Conservation (phyloP, 1,140 invertebrate genomes). For the Tribolium madens region DNA sequence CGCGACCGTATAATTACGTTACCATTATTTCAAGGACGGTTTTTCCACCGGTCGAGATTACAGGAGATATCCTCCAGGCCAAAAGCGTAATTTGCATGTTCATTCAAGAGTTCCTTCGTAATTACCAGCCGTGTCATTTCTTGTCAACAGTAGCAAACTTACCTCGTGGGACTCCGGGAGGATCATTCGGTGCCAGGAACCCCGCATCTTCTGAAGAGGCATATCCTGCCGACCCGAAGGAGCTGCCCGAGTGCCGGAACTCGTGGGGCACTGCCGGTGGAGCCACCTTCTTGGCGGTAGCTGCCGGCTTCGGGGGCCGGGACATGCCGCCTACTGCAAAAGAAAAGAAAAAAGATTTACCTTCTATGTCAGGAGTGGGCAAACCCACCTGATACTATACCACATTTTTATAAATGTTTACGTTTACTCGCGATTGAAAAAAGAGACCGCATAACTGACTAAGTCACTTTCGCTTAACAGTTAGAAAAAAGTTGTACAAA, state of each 20-base stretch:
- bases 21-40: slow-evolving; percentile 31
- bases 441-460: slow-evolving; percentile 39
- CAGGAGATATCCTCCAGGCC: slow-evolving; percentile 19
- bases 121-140: slow-evolving; percentile 7
- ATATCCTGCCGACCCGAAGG: slow-evolving; percentile 80
- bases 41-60: slow-evolving; percentile 10
- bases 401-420: slow-evolving; percentile 25
- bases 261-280: slow-evolving; percentile 85
- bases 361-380: neutral
- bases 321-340: slow-evolving; percentile 76
- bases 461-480: slow-evolving; percentile 39
- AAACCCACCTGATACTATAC: slow-evolving; percentile 36
- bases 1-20: slow-evolving; percentile 17
- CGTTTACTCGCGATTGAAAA: slow-evolving; percentile 8
- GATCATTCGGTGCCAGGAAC: slow-evolving; percentile 61
- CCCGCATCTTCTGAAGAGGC: slow-evolving; percentile 72
- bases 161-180: slow-evolving; percentile 64
- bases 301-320: slow-evolving; percentile 79
- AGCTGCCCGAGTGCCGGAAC: slow-evolving; percentile 80
- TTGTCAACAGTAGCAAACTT: slow-evolving; percentile 25
- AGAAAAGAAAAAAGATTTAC: slow-evolving; percentile 50
- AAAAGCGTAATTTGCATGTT: slow-evolving; percentile 34
- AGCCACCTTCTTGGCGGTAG: slow-evolving; percentile 84
- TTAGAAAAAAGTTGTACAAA: slow-evolving; percentile 28
- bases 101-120: slow-evolving; percentile 25